Evolutionary conservation across 2,113 vertebrate species (phyloP), one percentile per base, ranked within the genome.

Genomic region (Castor canadensis): DNA sequence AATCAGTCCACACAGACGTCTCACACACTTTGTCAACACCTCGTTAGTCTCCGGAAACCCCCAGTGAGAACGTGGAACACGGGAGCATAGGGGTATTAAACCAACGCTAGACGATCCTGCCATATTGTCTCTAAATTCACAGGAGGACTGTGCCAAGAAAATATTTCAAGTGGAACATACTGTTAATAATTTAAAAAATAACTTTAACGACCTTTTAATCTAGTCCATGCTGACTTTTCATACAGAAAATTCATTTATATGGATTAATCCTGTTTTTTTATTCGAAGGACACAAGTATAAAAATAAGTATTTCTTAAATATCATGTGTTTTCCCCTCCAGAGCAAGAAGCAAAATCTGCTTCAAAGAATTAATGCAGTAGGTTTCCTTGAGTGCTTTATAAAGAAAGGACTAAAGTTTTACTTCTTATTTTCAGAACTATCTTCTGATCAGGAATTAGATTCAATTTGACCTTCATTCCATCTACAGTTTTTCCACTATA

Each of bases 81-180:
- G 64, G 95, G 49, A 91, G 96, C 88, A 93, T 80, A 90, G 32
- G 43, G 93, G 43, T 83, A 52, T 56, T 92, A 85, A 91, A 89
- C 88, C 56, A 84, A 72, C 9, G 90, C 47, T 47, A 71, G 45
- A 58, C 87, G 13, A 67, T 73, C 66, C 13, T 93, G 69, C 45
- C 38, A 75, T 75, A 54, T 40, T 92, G 13, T 67, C 47, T 80
- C n/a, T 95, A 72, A 92, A 91, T 88, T 87, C 45, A n/a, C 75
- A 93, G 32, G 22, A 87, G 3, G 19, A 67, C 77, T 81, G 83
- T 66, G 56, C 56, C 35, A 56, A 88, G 83, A 62, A 89, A 60
- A 85, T 13, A 94, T 58, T 95, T 96, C 87, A 64, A 93, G 93
- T 66, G 1, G 76, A 66, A 66, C 72, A 86, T 96, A 72, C 43